Conservation (phyloP, 1,140 invertebrate species). For the Cataglyphis hispanica region DNA sequence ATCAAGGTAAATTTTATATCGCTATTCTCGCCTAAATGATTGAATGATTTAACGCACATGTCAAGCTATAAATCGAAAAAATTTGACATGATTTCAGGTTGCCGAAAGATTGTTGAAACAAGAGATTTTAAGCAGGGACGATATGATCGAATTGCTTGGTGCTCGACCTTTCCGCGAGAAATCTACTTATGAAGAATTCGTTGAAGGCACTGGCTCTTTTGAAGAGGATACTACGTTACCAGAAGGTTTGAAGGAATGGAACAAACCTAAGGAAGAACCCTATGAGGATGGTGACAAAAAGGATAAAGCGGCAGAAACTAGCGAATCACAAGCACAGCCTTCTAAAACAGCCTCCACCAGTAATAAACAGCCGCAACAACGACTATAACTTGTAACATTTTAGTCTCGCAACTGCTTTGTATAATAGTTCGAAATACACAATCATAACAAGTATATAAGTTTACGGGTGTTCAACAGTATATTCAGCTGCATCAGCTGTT, state of each 20-base stretch:
- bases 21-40: slow-evolving; percentile 14
- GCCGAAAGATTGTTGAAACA: slow-evolving; percentile 97
- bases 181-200: slow-evolving; percentile 99
- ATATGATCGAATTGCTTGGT: slow-evolving; percentile 99
- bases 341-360: slow-evolving; percentile 48
- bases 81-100: slow-evolving; percentile 88
- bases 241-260: slow-evolving; percentile 98
- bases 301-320: not conserved
- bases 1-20: slow-evolving; percentile 89
- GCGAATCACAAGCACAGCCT: not conserved
- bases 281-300: slow-evolving; percentile 33
- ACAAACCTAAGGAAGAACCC: slow-evolving; percentile 88
- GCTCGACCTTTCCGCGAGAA: slow-evolving; percentile 98
- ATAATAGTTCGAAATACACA: slow-evolving; percentile 81
- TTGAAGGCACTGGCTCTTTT: slow-evolving; percentile 98
- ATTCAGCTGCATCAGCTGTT: slow-evolving; percentile 54
- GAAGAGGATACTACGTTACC: slow-evolving; percentile 98
- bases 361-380: slow-evolving; percentile 72
- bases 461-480: slow-evolving; percentile 33
- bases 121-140: slow-evolving; percentile 98
- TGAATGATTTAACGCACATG: not conserved
- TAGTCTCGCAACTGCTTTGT: slow-evolving; percentile 81
- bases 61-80: not conserved
- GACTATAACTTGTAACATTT: slow-evolving; percentile 77
- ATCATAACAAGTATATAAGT: slow-evolving; percentile 57